Evolutionary conservation across 2,113 vertebrate species (phyloP), one percentile per base, ranked within the genome.

Genomic region (Sinocyclocheilus anshuiensis): DNA sequence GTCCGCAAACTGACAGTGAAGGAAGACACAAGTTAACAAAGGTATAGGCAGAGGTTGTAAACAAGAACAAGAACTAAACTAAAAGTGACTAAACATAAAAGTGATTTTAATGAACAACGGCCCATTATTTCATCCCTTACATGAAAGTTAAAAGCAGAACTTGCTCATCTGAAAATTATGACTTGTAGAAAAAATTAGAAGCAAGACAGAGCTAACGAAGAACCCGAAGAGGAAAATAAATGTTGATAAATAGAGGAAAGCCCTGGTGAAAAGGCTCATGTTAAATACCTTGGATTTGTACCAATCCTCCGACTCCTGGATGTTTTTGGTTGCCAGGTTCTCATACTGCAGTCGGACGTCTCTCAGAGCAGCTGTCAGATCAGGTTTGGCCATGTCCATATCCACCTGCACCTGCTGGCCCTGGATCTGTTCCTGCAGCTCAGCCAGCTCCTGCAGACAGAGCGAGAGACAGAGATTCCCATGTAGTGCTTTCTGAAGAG

Each of bases 301-400:
- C 97, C 97, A 99, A 2, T 98, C 98, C 89, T 99, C 98, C 1
- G 98, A 97, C 90, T 98, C 97, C 22, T 97, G 95, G 80, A 98
- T 96, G 92, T 99, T 99, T 94, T 99, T 99, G 94, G 96, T 92
- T 89, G 98, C 97, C 92, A 99, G 96, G 0, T 94, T 97, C 92
- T 99, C 97, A 4, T 99, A 99, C 90, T 98, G 97, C 88, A 96
- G 94, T 50, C 97, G 96, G n/a, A 99, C 97, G 0, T 99, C 98
- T 42, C 97, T 96, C 92, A 99, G 95, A 82, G 98, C 97, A 16
- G 97, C 94, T 3, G 97, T 99, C 90, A 99, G 96, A 91, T 99
- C 98, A 4, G 97, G 97, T 90, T 98, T 99, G 29, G 94, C 96
- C 88, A 98, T 95, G 18, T 99, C 97, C 96, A 98, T 93, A 59